Conservation (phyloP, 2,797 vertebrate genomes). For the Pangasius krempfi region DNA sequence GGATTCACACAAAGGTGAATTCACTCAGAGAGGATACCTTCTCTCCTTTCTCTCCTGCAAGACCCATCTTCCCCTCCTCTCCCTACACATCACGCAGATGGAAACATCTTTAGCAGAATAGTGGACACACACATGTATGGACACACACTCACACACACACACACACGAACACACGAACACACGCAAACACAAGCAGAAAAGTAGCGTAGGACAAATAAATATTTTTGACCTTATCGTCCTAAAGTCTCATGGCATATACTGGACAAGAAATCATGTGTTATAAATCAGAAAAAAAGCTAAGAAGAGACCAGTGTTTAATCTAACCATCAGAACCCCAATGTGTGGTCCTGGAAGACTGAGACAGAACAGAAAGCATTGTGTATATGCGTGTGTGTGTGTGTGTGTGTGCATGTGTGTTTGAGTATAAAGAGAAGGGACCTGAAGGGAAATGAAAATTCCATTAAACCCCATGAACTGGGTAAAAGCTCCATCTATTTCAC, state of each 20-base stretch:
- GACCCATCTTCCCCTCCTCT: slow-evolving; percentile 65
- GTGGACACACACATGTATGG: slow-evolving; percentile 13
- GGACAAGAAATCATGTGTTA: slow-evolving; percentile 12
- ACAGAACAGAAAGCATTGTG: slow-evolving; percentile 9
- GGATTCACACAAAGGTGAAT: slow-evolving; percentile 23
- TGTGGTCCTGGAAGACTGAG: slow-evolving; percentile 42
- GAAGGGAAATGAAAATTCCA: slow-evolving; percentile 10
- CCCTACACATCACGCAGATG: slow-evolving; percentile 64
- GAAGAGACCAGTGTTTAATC: slow-evolving; percentile 11
- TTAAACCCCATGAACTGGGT: background rate
- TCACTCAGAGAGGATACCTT: slow-evolving; percentile 63
- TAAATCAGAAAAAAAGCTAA: slow-evolving; percentile 31
- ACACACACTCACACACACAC: background rate
- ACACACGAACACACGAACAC: slow-evolving; percentile 2
- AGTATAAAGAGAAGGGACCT: background rate
- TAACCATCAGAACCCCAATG: slow-evolving; percentile 28
- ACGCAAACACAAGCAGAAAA: background rate
- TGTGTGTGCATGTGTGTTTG: background rate
- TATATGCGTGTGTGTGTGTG: background rate
- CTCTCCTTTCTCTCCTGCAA: slow-evolving; percentile 64
- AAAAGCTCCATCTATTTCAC: background rate
- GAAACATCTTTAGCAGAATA: slow-evolving; percentile 45
- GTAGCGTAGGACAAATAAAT: background rate
- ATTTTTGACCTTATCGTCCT: background rate
- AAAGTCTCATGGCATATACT: slow-evolving; percentile 13